These are phyloP conservation scores for Cepaea hortensis DNA, from an alignment of 2,888 invertebrate genomes.

Conservation along the genomic window DNA sequence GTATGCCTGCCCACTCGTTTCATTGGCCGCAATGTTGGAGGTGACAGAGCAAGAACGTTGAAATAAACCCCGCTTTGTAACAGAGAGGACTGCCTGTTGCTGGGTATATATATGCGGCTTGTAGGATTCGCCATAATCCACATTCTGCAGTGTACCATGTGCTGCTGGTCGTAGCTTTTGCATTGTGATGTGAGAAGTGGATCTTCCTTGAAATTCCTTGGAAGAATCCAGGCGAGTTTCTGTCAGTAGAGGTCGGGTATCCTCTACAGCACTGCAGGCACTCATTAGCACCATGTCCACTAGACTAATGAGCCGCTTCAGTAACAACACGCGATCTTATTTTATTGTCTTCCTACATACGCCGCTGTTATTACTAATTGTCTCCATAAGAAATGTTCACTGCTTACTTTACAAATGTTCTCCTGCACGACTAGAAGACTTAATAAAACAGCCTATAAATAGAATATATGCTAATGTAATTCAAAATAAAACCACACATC, in stretches of 20 bases:
- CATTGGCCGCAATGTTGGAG: too few relatives aligned
- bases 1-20: too few relatives aligned
- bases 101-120: background rate
- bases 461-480: too few relatives aligned
- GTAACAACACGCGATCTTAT: background rate
- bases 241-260: background rate
- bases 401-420: too few relatives aligned
- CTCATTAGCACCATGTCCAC: constrained; percentile 32
- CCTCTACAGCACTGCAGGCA: background rate
- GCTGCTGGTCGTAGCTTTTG: background rate
- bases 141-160: background rate
- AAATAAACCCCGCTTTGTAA: too few relatives aligned
- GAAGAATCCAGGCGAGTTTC: background rate
- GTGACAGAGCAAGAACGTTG: too few relatives aligned
- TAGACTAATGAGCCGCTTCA: background rate
- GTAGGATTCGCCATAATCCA: background rate
- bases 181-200: background rate
- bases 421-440: too few relatives aligned
- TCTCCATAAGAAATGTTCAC: too few relatives aligned
- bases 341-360: background rate
- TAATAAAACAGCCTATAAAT: too few relatives aligned
- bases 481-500: too few relatives aligned
- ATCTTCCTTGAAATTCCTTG: background rate
- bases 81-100: too few relatives aligned
- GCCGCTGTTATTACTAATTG: background rate